These are phyloP conservation scores for Mya arenaria DNA, from an alignment of 1,140 invertebrate genomes.

Conservation along the genomic window DNA sequence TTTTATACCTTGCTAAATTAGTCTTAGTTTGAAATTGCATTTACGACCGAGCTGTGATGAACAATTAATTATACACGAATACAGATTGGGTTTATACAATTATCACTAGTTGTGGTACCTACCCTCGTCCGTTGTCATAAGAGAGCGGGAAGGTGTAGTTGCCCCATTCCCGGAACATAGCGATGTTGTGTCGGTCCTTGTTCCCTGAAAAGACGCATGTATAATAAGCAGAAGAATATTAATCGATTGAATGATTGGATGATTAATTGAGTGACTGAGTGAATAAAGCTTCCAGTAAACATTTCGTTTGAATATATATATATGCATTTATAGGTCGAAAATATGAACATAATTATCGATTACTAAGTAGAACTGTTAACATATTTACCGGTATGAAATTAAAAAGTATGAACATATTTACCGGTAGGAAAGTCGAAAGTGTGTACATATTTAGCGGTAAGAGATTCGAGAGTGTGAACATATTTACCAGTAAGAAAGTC, in stretches of 20 bases:
- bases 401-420: no score
- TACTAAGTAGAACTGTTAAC: neutral
- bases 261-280: neutral
- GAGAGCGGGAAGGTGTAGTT: conserved; percentile 37
- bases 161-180: conserved; percentile 24
- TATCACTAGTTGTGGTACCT: no score
- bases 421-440: neutral
- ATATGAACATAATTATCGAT: neutral
- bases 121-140: conserved; percentile 43
- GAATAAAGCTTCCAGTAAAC: neutral
- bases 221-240: neutral
- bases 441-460: neutral
- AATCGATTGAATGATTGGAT: neutral
- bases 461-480: neutral
- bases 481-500: no score
- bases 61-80: no score
- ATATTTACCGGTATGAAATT: no score
- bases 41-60: no score
- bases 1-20: no score
- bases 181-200: conserved; percentile 40
- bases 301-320: neutral
- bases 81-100: no score
- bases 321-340: neutral
- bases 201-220: conserved; percentile 18
- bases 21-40: no score